These are phyloP conservation scores for Babylonia areolata DNA, from an alignment of 1,140 invertebrate genomes.

Conservation along the genomic window DNA sequence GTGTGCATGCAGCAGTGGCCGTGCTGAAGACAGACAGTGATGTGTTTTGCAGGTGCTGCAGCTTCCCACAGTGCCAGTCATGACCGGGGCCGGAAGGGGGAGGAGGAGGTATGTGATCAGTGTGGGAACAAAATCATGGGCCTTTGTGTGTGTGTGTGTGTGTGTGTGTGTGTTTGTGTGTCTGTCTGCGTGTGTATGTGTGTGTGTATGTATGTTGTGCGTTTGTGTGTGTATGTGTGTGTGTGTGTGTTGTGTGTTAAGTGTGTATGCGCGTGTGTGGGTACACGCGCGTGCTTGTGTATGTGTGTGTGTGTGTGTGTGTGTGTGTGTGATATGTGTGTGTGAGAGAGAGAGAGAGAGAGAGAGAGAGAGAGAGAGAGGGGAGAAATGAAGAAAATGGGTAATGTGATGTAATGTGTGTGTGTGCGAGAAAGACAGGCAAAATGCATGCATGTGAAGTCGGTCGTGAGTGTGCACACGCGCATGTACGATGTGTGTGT, in stretches of 20 bases:
- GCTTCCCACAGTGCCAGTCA: not conserved
- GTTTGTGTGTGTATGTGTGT: not conserved
- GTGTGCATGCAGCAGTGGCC: too few relatives aligned
- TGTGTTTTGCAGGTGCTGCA: not conserved
- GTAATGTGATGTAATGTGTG: too few relatives aligned
- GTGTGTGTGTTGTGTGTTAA: conserved; percentile 16
- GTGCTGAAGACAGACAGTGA: too few relatives aligned
- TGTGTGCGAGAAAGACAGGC: too few relatives aligned
- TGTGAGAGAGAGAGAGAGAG: too few relatives aligned
- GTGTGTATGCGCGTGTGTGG: not conserved
- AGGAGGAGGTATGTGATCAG: not conserved
- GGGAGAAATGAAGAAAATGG: too few relatives aligned
- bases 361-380: too few relatives aligned
- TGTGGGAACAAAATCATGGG: conserved; percentile 2
- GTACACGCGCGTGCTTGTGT: not conserved
- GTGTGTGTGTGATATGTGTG: too few relatives aligned
- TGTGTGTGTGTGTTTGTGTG: conserved; percentile 12
- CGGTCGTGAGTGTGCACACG: too few relatives aligned
- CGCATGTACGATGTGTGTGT: too few relatives aligned
- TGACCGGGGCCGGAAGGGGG: not conserved
- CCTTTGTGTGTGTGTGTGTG: conserved; percentile 18
- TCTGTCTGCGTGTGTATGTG: not conserved
- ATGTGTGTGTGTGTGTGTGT: conserved; percentile 1
- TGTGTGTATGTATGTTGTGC: not conserved
- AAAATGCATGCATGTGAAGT: too few relatives aligned